Base-by-base conservation (phyloP, 2,888 invertebrate species). In the Trilocha varians region DNA sequence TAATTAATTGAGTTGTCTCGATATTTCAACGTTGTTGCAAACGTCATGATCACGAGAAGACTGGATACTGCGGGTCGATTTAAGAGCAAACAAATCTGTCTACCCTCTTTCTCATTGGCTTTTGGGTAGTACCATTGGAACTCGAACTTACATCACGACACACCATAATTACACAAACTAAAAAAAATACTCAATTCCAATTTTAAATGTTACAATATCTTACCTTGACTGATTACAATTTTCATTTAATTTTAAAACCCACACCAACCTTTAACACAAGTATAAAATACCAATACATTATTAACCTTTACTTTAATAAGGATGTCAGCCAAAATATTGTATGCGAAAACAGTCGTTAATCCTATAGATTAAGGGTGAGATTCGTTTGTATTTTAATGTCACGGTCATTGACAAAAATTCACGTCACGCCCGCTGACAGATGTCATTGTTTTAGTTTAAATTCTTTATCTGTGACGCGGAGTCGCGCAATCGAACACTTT, bases 391-490 rank as follows among this genome's bases (percentile, higher is more conserved):
- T 34, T 25, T 25, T 25, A 25, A 25, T 5, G 2, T 25, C 43
- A 37, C 34, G 18, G 34, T 34, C 38, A 34, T 16, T 34, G 18
- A 40, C 25, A 36, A 35, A 34, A 43, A 78, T 77, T 74, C 78
- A 33, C 45, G 53, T 66, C 80, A 79, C 80, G 79, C 57, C 52
- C 61, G 45, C 57, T 65, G 55, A 50, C 70, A 77, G 69, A 73
- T 73, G 69, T 70, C 72, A 82, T 82, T 80, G 80, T 80, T 77
- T 77, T 71, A 72, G 70, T 72, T 76, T 64, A 77, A 76, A 79
- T 79, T 78, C 79, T 63, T 67, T 55, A 63, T 68, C 69, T 77
- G 70, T 80, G 79, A 78, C 78, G 80, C 63, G 70, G 70, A 64
- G 61, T 52, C 70, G 70, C 72, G 70, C 70, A 72, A 59, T 48